phyloP scores from a whole-genome alignment of 2,797 vertebrate species.

The Lutra lutra region DNA sequence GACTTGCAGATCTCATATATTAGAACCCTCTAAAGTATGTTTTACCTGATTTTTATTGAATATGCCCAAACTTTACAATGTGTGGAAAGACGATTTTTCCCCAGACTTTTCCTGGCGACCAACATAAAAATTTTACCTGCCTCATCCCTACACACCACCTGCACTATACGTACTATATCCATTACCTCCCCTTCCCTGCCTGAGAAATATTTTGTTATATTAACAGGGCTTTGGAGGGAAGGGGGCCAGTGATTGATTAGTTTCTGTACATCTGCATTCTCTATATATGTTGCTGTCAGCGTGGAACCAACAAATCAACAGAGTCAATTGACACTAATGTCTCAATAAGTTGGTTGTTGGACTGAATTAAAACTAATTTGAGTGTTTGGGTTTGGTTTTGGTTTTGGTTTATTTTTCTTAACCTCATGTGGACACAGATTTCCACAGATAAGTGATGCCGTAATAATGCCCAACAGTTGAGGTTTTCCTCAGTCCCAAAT shows the following conservation, averaged over 20 bases:
- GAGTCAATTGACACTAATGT: slow-evolving; percentile 37
- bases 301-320: background rate
- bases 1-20: background rate
- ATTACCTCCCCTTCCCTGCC: background rate
- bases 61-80: background rate
- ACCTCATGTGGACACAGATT: background rate
- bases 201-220: slow-evolving; percentile 14
- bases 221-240: background rate
- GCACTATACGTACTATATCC: too few relatives aligned
- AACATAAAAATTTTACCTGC: background rate
- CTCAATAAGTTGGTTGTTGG: slow-evolving; percentile 43
- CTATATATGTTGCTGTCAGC: background rate
- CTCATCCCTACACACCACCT: background rate
- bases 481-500: background rate
- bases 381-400: background rate
- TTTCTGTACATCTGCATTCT: background rate
- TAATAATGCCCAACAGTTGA: background rate
- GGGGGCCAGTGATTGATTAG: background rate
- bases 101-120: background rate
- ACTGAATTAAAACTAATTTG: slow-evolving; percentile 45
- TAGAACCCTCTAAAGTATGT: background rate
- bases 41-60: slow-evolving; percentile 20
- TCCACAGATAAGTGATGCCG: background rate
- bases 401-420: background rate
- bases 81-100: background rate